Conservation (phyloP, 2,888 invertebrate species). For the Cephus rjabovi region DNA sequence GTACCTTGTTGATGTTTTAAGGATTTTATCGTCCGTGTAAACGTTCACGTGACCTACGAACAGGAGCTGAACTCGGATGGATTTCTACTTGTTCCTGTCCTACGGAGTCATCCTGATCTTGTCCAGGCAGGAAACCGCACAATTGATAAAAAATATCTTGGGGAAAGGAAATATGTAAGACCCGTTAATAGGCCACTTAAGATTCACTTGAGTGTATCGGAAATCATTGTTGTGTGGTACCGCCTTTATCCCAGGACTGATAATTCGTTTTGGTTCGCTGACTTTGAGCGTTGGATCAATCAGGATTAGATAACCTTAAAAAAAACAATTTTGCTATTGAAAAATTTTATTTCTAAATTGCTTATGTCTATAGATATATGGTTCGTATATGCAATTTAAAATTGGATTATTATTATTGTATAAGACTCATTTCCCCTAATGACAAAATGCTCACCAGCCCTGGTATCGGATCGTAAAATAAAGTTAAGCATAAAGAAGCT, state of each 20-base stretch:
- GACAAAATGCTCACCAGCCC: not conserved
- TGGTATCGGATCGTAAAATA: not conserved
- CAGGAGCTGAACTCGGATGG: not conserved
- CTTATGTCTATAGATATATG: not conserved
- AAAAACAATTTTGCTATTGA: not conserved
- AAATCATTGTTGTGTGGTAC: not conserved
- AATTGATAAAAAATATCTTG: not conserved
- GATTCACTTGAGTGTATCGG: not conserved
- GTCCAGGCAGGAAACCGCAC: not conserved
- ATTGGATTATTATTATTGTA: not conserved
- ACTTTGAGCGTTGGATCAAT: not conserved
- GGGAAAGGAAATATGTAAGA: not conserved
- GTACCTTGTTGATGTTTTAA: not conserved
- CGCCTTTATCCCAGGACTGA: not conserved
- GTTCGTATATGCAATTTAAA: not conserved
- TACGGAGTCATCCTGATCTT: not conserved
- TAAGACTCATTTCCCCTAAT: not conserved
- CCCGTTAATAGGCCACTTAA: not conserved
- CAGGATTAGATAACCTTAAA: not conserved
- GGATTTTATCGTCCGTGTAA: conserved; percentile 31
- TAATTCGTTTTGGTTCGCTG: not conserved
- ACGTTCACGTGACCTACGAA: conserved; percentile 2
- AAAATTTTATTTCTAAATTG: not conserved
- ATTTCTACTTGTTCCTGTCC: not conserved
- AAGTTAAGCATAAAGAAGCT: not conserved